These are phyloP conservation scores for Mola mola DNA, from an alignment of 2,113 vertebrate species.

Conservation along the genomic window DNA sequence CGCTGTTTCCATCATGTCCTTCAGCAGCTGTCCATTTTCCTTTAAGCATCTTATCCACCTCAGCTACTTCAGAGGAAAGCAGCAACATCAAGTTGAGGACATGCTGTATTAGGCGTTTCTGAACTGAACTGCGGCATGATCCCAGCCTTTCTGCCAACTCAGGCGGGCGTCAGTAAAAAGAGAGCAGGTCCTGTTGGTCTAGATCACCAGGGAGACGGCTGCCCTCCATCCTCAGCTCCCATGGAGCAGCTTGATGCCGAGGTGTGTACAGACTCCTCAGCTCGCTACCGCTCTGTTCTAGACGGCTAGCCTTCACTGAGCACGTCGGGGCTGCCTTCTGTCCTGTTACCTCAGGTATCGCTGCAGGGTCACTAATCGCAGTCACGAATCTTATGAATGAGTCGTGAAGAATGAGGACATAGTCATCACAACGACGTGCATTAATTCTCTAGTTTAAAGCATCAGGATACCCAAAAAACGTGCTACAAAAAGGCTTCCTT, in stretches of 20 bases:
- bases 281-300: slow-evolving; percentile 11
- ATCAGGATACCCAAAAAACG: neutral
- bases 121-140: slow-evolving; percentile 15
- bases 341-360: neutral
- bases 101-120: slow-evolving; percentile 18
- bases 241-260: slow-evolving; percentile 54
- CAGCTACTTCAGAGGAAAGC: slow-evolving; percentile 25
- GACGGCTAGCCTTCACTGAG: slow-evolving; percentile 40
- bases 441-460: neutral
- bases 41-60: slow-evolving; percentile 1
- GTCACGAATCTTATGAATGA: neutral
- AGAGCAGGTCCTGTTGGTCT: slow-evolving; percentile 50
- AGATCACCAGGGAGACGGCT: slow-evolving; percentile 67
- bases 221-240: slow-evolving; percentile 50
- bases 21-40: slow-evolving; percentile 19
- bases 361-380: slow-evolving; percentile 21
- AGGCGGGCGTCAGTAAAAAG: slow-evolving; percentile 55
- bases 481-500: neutral
- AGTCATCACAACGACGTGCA: neutral
- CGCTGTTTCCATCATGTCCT: slow-evolving; percentile 16
- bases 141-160: slow-evolving; percentile 24
- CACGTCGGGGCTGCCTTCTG: slow-evolving; percentile 18
- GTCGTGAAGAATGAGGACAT: neutral
- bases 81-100: slow-evolving; percentile 19
- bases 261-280: slow-evolving; percentile 23